Evolutionary conservation across 2,888 invertebrate species (phyloP).

Genomic region (Chrysolina haemoptera): DNA sequence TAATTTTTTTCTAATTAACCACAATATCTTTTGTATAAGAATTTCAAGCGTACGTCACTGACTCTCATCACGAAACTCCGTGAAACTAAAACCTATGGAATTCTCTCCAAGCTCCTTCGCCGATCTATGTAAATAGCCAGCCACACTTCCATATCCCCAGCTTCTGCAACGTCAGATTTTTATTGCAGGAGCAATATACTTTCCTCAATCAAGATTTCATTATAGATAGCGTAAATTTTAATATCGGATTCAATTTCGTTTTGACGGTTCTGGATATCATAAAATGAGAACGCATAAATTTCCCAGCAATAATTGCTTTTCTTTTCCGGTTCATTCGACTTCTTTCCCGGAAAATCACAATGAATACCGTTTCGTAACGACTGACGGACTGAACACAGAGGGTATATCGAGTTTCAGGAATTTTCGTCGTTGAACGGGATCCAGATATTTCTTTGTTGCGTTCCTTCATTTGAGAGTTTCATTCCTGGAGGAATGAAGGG

Average conservation of each 20-base stretch:
- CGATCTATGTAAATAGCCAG: constrained; percentile 48
- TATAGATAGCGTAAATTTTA: constrained; percentile 70
- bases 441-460: constrained; percentile 9
- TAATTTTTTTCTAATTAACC: no score
- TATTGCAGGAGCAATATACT: constrained; percentile 67
- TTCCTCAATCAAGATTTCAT: constrained; percentile 70
- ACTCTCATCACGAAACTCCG: neutral
- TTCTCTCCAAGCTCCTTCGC: constrained; percentile 39
- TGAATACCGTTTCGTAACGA: constrained; percentile 21
- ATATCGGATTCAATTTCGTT: constrained; percentile 69
- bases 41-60: constrained; percentile 2
- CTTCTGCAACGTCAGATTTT: constrained; percentile 67
- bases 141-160: constrained; percentile 54
- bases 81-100: constrained; percentile 38
- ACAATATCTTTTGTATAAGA: no score
- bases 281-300: constrained; percentile 61
- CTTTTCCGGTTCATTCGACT: constrained; percentile 46
- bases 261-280: constrained; percentile 60
- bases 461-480: neutral
- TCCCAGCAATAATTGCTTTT: constrained; percentile 59
- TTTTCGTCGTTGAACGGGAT: neutral
- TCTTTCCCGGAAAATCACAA: constrained; percentile 39
- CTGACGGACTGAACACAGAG: neutral
- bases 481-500: neutral
- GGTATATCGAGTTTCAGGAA: constrained; percentile 2